These are phyloP conservation scores for Lithophane ornitopus DNA, from an alignment of 2,888 invertebrate species.

Conservation along the genomic window DNA sequence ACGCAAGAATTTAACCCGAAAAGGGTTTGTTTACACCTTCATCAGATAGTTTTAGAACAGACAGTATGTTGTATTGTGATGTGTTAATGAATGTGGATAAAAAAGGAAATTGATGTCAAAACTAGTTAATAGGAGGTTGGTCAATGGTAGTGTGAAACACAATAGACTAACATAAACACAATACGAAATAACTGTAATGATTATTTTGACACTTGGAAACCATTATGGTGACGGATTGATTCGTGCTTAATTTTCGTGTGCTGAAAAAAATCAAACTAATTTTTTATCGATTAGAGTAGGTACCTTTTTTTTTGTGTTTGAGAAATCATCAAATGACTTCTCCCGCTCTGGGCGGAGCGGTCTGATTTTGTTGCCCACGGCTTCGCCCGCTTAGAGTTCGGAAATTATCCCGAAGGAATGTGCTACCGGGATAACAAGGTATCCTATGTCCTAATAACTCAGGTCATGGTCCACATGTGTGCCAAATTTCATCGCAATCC, in stretches of 20 bases:
- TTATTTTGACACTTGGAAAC: conserved; percentile 6
- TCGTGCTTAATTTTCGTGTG: neutral
- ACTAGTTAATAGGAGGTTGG: conserved; percentile 45
- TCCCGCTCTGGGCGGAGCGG: too few relatives aligned
- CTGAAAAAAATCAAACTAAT: neutral
- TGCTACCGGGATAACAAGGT: too few relatives aligned
- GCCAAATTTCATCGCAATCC: too few relatives aligned
- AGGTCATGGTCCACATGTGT: too few relatives aligned
- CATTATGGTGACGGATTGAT: neutral
- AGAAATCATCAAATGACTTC: too few relatives aligned
- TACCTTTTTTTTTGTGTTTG: too few relatives aligned
- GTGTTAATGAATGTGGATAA: conserved; percentile 59
- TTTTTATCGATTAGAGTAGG: too few relatives aligned
- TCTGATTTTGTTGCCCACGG: too few relatives aligned
- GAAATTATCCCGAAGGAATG: too few relatives aligned
- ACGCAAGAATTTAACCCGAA: neutral
- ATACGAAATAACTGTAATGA: conserved; percentile 29
- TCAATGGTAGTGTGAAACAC: conserved; percentile 32
- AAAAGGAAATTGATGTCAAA: conserved; percentile 62
- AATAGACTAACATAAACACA: conserved; percentile 30
- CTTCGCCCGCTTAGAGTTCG: too few relatives aligned
- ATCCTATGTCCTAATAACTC: too few relatives aligned
- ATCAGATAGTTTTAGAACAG: neutral
- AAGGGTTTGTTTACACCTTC: neutral
- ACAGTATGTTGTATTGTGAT: conserved; percentile 21